These are phyloP conservation scores for Sphyrna mokarran DNA, from an alignment of 2,113 vertebrate genomes.

Conservation along the genomic window DNA sequence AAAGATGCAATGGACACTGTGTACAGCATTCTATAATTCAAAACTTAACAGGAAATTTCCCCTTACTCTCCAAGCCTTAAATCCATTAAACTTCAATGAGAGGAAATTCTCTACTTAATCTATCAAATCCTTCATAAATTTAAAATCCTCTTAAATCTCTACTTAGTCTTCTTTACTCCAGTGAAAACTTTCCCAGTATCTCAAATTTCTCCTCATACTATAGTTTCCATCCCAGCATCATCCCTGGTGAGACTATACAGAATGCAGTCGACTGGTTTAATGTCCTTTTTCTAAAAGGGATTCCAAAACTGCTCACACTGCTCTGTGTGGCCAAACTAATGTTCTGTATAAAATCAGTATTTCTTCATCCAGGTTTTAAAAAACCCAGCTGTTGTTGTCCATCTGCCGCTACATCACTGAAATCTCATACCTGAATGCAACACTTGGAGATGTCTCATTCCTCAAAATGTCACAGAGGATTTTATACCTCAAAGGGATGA, in stretches of 20 bases:
- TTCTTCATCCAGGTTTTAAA: neutral
- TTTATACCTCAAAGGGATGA: neutral
- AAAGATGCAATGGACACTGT: too few relatives aligned
- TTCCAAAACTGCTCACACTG: neutral
- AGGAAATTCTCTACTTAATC: neutral
- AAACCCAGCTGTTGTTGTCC: neutral
- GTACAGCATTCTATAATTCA: neutral
- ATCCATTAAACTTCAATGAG: neutral
- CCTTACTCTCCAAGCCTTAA: neutral
- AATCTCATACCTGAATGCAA: neutral
- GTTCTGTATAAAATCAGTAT: neutral
- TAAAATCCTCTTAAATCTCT: neutral
- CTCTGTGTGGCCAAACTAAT: neutral
- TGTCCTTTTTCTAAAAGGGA: neutral
- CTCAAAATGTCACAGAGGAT: neutral
- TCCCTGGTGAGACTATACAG: neutral
- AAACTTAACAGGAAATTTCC: neutral
- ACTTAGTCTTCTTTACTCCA: neutral
- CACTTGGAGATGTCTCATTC: neutral
- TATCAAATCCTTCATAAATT: neutral
- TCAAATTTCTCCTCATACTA: neutral
- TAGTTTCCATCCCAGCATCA: neutral
- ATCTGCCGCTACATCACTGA: neutral
- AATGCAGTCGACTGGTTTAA: neutral
- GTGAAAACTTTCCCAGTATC: neutral